phyloP scores from a whole-genome alignment of 2,888 invertebrate species.

The Apamea crenata region DNA sequence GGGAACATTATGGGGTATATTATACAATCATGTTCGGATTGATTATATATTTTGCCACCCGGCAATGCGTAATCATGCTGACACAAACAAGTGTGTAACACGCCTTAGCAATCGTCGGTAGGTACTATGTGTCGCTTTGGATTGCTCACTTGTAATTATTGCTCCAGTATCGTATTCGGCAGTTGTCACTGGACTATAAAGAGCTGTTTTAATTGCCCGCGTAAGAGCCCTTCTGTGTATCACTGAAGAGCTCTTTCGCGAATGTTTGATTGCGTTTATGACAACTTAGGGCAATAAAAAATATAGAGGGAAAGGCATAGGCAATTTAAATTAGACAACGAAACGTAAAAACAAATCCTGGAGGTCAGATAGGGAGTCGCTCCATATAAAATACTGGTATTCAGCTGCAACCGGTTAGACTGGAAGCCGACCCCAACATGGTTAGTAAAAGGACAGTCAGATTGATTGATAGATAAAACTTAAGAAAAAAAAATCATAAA shows the following conservation, averaged over 20 bases:
- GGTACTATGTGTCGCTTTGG: too few species aligned
- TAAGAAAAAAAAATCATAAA: not conserved
- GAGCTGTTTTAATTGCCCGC: slow-evolving; percentile 18
- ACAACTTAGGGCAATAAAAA: not conserved
- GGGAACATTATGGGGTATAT: too few species aligned
- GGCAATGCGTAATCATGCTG: not conserved
- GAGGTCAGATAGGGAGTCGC: too few species aligned
- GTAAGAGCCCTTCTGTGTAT: slow-evolving; percentile 3
- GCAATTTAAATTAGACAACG: not conserved
- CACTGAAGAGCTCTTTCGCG: not conserved
- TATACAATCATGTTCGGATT: not conserved
- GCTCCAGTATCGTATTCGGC: not conserved
- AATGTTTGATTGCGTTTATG: slow-evolving; percentile 20
- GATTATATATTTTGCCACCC: not conserved
- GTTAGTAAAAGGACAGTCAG: not conserved
- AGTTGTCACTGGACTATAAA: slow-evolving; percentile 9
- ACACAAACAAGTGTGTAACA: not conserved
- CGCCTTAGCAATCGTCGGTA: not conserved
- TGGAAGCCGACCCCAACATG: not conserved
- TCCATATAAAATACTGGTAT: not conserved
- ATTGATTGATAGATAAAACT: too few species aligned
- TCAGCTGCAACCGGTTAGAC: not conserved
- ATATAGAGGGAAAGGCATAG: not conserved
- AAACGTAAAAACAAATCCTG: too few species aligned
- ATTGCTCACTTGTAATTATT: not conserved